These are phyloP conservation scores for Margarornis squamiger DNA, from an alignment of 2,797 vertebrate genomes.

Conservation along the genomic window DNA sequence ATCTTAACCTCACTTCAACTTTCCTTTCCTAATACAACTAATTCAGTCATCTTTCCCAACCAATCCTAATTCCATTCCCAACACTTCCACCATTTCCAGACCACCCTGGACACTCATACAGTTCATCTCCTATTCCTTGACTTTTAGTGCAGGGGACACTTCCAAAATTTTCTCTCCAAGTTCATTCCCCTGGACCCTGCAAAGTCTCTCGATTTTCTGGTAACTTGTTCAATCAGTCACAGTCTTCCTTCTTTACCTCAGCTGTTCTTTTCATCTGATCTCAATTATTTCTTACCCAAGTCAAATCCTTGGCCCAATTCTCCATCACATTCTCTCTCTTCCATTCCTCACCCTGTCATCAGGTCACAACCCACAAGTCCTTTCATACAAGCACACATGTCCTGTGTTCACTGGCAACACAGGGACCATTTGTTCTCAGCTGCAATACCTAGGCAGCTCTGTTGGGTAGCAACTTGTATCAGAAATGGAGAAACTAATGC, in stretches of 20 bases:
- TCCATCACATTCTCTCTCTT: background rate
- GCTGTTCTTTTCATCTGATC: background rate
- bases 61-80: background rate
- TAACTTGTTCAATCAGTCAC: background rate
- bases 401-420: background rate
- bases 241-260: background rate
- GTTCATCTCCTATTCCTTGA: background rate
- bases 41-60: background rate
- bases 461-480: background rate
- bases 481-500: background rate
- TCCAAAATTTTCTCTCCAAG: background rate
- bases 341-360: background rate
- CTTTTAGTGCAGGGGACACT: background rate
- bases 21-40: background rate
- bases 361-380: background rate
- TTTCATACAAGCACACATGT: background rate
- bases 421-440: background rate
- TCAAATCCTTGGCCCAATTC: background rate
- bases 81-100: background rate
- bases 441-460: background rate
- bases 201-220: background rate
- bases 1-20: background rate
- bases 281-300: background rate
- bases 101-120: background rate
- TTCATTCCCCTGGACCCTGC: background rate